Evolutionary conservation across 2,113 vertebrate genomes (phyloP).

Genomic region (Syrrhaptes paradoxus): DNA sequence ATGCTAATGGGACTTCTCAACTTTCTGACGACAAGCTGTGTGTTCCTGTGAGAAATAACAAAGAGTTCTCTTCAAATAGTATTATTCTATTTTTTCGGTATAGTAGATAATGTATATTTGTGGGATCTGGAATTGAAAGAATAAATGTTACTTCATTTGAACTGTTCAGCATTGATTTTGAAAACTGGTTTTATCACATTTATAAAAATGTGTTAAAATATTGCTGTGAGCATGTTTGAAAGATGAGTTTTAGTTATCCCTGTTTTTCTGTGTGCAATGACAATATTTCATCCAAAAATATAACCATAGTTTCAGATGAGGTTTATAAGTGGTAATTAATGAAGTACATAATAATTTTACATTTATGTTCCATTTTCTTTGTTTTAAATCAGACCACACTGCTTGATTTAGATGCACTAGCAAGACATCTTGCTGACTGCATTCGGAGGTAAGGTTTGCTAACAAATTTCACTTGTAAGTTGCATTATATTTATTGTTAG

Average conservation of each 20-base stretch:
- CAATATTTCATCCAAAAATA: background rate
- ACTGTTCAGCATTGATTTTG: background rate
- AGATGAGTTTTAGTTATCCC: background rate
- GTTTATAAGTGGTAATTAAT: background rate
- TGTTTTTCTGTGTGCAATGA: background rate
- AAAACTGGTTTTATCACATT: background rate
- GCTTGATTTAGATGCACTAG: constrained; percentile 95
- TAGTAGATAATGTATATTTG: background rate
- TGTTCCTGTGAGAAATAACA: background rate
- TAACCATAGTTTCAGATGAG: background rate
- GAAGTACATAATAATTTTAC: background rate
- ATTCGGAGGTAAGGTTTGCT: constrained; percentile 88
- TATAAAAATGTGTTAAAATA: background rate
- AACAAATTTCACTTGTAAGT: background rate
- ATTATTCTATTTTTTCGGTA: background rate
- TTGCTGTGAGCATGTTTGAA: background rate
- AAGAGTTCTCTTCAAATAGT: background rate
- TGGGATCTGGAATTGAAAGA: background rate
- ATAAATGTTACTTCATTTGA: background rate
- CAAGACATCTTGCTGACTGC: constrained; percentile 96
- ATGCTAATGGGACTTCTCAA: background rate
- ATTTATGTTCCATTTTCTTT: background rate
- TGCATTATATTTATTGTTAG: background rate
- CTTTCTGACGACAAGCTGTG: background rate
- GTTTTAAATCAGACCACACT: constrained; percentile 87